Evolutionary conservation across 2,888 invertebrate species (phyloP), one percentile per base, ranked within the genome.

Genomic region (Subacronicta megacephala): DNA sequence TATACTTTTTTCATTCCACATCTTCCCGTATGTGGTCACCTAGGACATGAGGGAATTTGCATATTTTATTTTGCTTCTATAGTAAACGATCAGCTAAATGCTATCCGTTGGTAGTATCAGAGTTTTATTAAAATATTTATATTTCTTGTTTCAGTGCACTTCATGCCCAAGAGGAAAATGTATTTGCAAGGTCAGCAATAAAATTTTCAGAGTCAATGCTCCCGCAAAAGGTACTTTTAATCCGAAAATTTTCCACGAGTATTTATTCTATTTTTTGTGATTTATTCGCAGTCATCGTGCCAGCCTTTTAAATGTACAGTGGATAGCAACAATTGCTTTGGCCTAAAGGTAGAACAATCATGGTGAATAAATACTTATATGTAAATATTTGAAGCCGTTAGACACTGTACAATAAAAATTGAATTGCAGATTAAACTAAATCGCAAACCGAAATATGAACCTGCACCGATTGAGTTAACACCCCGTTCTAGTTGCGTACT

Each of bases 401-500:
- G n/a, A 46, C n/a, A 7, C 9, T 17, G 18, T 46, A 16, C 20
- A 50, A 38, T 40, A 36, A 49, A 29, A 6, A 38, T 38, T 9
- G 12, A 55, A 13, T 88, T 84, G 10, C 80, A 92, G 92, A 77
- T 92, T 46, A 73, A 81, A 7, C 41, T 90, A 6, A 82, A 85
- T 46, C 85, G 67, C 12, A 89, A 88, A 71, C 82, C 80, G 0
- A 75, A 81, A 66, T 87, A 74, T 50, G 85, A 87, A n/a, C 84
- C 85, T 7, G 52, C 77, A 1, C 78, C 79, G 3, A 74, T 81
- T 13, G 90, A 90, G 77, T 65, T 93, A 29, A 91, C 90, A 10
- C 92, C 92, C 3, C 83, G 90, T 15, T 80, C 91, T 2, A 90
- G 90, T 63, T 87, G 90, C 60, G 57, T 90, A 29, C 71, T 91